phyloP scores from a whole-genome alignment of 2,113 vertebrate species.

The mouse (Mus musculus) region DNA sequence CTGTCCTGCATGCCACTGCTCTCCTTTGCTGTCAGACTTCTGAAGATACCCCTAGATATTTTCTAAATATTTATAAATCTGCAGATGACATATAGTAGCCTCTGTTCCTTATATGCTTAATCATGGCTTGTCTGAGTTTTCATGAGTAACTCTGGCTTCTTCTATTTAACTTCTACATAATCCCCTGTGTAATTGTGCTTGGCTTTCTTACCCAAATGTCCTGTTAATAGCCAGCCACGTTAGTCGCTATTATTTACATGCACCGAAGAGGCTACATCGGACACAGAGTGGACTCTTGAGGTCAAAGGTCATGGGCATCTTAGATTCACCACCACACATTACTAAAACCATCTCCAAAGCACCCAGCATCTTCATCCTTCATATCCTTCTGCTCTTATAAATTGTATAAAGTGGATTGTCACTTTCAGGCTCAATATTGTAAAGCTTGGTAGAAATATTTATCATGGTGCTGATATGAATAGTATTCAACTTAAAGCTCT shows the following conservation, averaged over 20 bases:
- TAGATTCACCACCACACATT: neutral
- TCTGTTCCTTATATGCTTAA: neutral
- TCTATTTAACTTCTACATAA: neutral
- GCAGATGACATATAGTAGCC: neutral
- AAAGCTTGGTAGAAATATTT: conserved; percentile 27
- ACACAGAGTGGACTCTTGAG: neutral
- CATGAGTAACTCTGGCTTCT: neutral
- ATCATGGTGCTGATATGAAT: neutral
- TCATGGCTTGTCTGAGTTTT: neutral
- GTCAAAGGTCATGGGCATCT: neutral
- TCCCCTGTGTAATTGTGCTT: neutral
- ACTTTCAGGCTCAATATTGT: conserved; percentile 12
- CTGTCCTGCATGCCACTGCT: neutral
- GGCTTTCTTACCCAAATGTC: conserved; percentile 7
- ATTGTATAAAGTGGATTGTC: neutral
- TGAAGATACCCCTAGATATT: neutral
- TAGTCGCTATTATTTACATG: neutral
- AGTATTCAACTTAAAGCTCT: neutral
- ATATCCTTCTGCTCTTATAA: neutral
- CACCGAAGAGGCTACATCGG: neutral
- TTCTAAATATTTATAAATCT: conserved; percentile 6
- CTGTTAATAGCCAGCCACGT: neutral
- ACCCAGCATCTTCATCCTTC: neutral
- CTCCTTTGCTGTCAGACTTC: neutral
- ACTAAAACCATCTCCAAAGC: neutral